Conservation (phyloP, 2,797 vertebrate genomes). For the Chaenodraco wilsoni region DNA sequence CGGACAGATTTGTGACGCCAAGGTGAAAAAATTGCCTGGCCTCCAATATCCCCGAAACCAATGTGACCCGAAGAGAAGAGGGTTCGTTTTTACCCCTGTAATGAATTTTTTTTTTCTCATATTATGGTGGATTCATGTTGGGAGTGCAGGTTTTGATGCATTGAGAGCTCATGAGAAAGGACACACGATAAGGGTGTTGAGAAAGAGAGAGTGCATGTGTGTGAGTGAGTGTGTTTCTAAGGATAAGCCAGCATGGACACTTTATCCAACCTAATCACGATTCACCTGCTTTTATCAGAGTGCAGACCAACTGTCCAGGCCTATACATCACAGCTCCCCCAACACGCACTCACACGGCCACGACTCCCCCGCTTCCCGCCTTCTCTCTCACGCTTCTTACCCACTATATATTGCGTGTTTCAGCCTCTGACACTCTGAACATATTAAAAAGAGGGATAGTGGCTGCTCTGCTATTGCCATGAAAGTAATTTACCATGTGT, state of each 20-base stretch:
- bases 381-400: constrained; percentile 32
- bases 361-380: constrained; percentile 20
- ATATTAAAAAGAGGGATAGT: constrained; percentile 76
- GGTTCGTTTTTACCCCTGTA: constrained; percentile 61
- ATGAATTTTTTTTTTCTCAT: constrained; percentile 69
- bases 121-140: constrained; percentile 59
- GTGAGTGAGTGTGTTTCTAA: constrained; percentile 28
- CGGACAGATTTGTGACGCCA: constrained; percentile 44
- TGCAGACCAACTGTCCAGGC: constrained; percentile 59
- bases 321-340: constrained; percentile 58
- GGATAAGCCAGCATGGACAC: constrained; percentile 28
- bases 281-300: constrained; percentile 61
- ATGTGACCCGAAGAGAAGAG: constrained; percentile 58
- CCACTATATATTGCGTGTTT: constrained; percentile 63
- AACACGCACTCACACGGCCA: constrained; percentile 14
- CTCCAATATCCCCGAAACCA: constrained; percentile 70
- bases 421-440: constrained; percentile 67
- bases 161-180: constrained; percentile 77
- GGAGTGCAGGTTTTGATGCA: constrained; percentile 76
- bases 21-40: constrained; percentile 54
- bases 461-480: constrained; percentile 75
- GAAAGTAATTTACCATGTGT: constrained; percentile 76
- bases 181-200: constrained; percentile 58
- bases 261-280: constrained; percentile 69
- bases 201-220: constrained; percentile 2